Conservation (phyloP, 2,797 vertebrate genomes). For the Phataginus tricuspis region DNA sequence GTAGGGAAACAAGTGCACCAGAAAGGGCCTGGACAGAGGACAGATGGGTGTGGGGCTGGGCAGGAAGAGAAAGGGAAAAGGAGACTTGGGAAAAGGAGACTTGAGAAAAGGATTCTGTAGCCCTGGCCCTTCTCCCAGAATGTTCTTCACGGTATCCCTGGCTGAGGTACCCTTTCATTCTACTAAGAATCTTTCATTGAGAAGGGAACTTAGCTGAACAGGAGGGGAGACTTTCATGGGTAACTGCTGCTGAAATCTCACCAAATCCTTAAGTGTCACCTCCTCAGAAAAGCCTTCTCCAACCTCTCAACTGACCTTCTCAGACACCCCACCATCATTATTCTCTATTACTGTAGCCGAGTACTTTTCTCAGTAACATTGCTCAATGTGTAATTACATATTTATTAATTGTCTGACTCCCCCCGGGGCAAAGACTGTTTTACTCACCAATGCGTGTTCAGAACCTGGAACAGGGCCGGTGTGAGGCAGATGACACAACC, state of each 20-base stretch:
- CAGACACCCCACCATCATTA: background rate
- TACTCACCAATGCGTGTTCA: background rate
- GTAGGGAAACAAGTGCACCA: background rate
- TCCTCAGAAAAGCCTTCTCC: background rate
- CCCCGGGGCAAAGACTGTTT: background rate
- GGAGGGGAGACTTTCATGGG: background rate
- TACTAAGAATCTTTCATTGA: background rate
- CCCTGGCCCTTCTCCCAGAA: background rate
- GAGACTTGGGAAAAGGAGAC: background rate
- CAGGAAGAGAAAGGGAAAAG: background rate
- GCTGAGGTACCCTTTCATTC: background rate
- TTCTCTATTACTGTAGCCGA: background rate
- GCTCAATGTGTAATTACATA: background rate
- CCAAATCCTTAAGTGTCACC: background rate
- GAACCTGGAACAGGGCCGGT: background rate
- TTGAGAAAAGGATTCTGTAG: background rate
- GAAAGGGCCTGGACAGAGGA: background rate
- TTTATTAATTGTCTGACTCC: background rate
- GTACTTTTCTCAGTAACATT: background rate
- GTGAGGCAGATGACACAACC: background rate
- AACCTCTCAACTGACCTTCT: background rate
- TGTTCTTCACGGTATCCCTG: background rate
- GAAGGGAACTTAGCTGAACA: background rate
- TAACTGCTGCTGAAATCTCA: background rate
- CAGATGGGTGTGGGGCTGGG: background rate